Evolutionary conservation across 2,888 invertebrate species (phyloP).

Genomic region (Neoscelio sp.): DNA sequence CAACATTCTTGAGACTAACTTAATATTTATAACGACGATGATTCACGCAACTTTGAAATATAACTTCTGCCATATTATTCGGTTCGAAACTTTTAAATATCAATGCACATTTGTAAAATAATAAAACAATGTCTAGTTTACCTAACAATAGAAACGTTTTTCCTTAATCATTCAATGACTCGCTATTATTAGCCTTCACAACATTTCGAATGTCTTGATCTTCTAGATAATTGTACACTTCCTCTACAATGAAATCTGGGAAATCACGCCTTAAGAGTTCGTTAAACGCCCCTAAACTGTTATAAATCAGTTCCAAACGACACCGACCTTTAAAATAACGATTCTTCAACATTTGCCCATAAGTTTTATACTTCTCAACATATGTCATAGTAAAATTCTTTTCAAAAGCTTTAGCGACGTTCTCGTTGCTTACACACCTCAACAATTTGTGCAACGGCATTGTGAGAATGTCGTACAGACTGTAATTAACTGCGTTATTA

Average conservation of each 20-base stretch:
- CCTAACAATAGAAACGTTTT: no score
- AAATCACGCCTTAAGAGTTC: neutral
- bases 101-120: no score
- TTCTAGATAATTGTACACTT: neutral
- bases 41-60: no score
- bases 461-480: neutral
- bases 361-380: neutral
- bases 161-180: no score
- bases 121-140: no score
- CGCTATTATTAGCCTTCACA: neutral
- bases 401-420: neutral
- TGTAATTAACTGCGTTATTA: neutral
- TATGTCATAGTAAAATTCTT: no score
- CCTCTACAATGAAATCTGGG: neutral
- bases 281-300: neutral
- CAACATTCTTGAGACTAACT: no score
- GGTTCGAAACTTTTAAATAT: no score
- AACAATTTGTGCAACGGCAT: neutral
- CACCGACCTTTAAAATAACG: no score
- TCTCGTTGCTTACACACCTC: neutral
- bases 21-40: no score
- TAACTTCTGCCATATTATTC: no score
- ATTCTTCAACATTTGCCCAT: neutral
- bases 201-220: conserved; percentile 9
- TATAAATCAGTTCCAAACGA: neutral